Base-by-base conservation (phyloP, 37 sponge, comb jelly and placozoan species). In the Aplysina aerophoba region DNA sequence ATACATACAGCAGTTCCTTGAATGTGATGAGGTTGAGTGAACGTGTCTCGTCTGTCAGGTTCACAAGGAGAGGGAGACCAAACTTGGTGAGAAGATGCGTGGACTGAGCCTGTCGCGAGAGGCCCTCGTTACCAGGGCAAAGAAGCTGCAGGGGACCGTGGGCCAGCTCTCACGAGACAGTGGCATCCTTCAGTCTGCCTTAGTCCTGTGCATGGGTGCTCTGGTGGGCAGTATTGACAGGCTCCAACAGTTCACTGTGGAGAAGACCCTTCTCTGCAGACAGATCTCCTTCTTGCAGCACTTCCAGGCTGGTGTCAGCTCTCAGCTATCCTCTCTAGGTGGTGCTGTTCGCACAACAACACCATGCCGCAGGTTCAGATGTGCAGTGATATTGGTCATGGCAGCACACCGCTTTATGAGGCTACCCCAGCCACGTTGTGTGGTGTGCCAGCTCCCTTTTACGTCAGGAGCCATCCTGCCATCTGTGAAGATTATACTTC, bases 301-400 rank as follows among this genome's bases (percentile, higher is more conserved):
- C 12, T 69, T 69, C 34, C 71, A 69, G 34, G 71, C 28, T 30
- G 34, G 34, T n/a, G 34, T 30, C 4, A 27, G 33, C 1, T 31
- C 33, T 4, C 34, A 34, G 28, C 15, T 69, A 4, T 27, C 35
- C 6, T 69, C 71, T 1, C 71, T 69, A 30, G 34, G 71, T 17
- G 34, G 34, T 17, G 71, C 13, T 27, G 71, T 69, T 62, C 12
- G 28, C 64, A 62, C 50, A 44, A 8, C 50, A 3, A 44, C 6
- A 44, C 50, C 50, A 44, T 44, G 50, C 50, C 50, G 8, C 50
- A 75, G 39, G 78, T 75, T 75, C 78, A 75, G 78, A 75, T 53
- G 44, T 40, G 78, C 53, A 16, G 78, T 75, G 1, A 36, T 75
- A 25, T 53, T 25, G 4, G 53, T 75, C n/a, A 19, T 75, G 53